Percentiles rank a stretch among this genome's conserved stretches.
Conservation (phyloP, 2,888 invertebrate species). For the Clistopyga incitator region DNA sequence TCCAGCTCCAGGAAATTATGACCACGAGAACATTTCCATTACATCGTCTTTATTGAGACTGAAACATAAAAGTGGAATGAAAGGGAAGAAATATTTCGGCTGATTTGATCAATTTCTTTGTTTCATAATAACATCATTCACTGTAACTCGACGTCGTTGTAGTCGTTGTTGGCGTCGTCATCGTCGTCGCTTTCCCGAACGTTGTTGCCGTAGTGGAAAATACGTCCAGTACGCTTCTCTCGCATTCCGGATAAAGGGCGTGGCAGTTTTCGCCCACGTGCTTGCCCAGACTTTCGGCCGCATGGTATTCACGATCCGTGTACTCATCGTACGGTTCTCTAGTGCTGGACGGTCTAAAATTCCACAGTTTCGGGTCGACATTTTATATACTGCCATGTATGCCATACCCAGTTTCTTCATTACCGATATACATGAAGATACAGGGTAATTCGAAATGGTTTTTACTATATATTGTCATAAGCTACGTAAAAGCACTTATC, state of each 20-base stretch:
- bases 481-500: too few relatives aligned
- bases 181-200: neutral
- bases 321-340: conserved; percentile 88
- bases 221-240: conserved; percentile 86
- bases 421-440: conserved; percentile 2
- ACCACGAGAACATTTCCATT: neutral
- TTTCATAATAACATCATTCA: neutral
- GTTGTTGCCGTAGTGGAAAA: conserved; percentile 81
- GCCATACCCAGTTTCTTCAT: conserved; percentile 7
- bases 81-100: neutral
- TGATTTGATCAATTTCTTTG: neutral
- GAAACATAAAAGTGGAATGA: neutral
- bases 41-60: neutral
- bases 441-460: neutral
- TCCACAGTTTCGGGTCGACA: conserved; percentile 63
- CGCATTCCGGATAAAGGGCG: conserved; percentile 88
- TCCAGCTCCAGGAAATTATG: neutral
- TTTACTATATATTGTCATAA: too few relatives aligned
- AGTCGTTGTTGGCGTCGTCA: neutral
- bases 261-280: conserved; percentile 85
- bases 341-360: conserved; percentile 88
- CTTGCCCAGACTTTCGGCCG: conserved; percentile 89
- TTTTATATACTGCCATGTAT: conserved; percentile 36
- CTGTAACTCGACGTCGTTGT: neutral
- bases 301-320: conserved; percentile 90